Evolutionary conservation across 2,797 vertebrate species (phyloP).

Genomic region (Falco naumanni): DNA sequence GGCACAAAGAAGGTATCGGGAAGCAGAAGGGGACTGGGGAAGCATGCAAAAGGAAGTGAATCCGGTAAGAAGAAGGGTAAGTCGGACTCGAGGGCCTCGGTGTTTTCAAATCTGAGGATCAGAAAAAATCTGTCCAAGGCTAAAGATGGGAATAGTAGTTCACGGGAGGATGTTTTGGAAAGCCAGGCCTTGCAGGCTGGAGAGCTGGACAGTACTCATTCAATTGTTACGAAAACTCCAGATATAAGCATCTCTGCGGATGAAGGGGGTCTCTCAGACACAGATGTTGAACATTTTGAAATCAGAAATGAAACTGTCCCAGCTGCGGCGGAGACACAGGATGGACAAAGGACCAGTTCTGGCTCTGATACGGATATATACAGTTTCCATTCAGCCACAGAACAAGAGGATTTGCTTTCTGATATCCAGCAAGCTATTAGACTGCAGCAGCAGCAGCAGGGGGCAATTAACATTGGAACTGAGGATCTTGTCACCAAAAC

Average conservation of each 20-base stretch:
- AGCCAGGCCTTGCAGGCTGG: slow-evolving; percentile 80
- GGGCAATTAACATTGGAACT: slow-evolving; percentile 63
- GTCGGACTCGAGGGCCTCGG: slow-evolving; percentile 87
- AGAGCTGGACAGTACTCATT: slow-evolving; percentile 85
- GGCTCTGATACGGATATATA: slow-evolving; percentile 97
- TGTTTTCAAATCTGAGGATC: slow-evolving; percentile 94
- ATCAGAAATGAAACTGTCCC: slow-evolving; percentile 73
- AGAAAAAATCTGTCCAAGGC: slow-evolving; percentile 87
- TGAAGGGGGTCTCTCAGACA: slow-evolving; percentile 86
- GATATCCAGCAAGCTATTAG: slow-evolving; percentile 96
- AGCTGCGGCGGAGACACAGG: slow-evolving; percentile 76
- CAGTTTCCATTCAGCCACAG: slow-evolving; percentile 95
- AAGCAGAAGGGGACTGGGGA: slow-evolving; percentile 84
- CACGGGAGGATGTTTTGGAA: slow-evolving; percentile 88
- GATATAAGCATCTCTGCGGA: slow-evolving; percentile 88
- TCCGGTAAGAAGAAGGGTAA: slow-evolving; percentile 88
- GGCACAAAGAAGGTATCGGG: slow-evolving; percentile 85
- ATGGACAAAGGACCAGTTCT: slow-evolving; percentile 88
- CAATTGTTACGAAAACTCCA: slow-evolving; percentile 85
- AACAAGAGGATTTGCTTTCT: slow-evolving; percentile 95
- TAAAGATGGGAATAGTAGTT: slow-evolving; percentile 83
- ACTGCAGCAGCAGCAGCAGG: slow-evolving; percentile 87
- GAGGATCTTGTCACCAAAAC: slow-evolving; percentile 67
- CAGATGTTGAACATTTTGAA: slow-evolving; percentile 80
- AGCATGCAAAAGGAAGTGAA: slow-evolving; percentile 82